phyloP scores from a whole-genome alignment of 2,797 vertebrate species.

The Gymnoscopelus microlampas region DNA sequence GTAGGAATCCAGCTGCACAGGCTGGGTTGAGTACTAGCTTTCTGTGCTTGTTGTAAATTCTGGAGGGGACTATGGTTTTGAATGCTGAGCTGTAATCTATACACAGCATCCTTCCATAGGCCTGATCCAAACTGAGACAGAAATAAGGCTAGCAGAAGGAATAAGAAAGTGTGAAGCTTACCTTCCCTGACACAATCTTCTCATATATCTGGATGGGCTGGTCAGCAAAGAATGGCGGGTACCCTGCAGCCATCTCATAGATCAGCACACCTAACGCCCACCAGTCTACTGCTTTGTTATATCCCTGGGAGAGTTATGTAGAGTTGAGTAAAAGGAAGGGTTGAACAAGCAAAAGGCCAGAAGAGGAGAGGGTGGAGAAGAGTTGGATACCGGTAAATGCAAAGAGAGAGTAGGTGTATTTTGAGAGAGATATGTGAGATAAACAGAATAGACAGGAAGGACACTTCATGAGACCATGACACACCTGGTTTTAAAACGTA shows the following conservation, averaged over 20 bases:
- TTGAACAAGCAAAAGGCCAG: neutral
- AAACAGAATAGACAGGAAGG: too few species aligned
- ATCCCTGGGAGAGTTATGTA: constrained; percentile 75
- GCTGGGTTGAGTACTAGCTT: too few species aligned
- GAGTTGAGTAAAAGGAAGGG: neutral
- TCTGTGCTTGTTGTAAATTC: too few species aligned
- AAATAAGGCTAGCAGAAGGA: neutral
- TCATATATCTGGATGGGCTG: constrained; percentile 95
- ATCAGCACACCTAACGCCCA: constrained; percentile 92
- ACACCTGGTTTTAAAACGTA: too few species aligned
- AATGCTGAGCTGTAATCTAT: too few species aligned
- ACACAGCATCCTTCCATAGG: too few species aligned
- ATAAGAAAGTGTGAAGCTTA: constrained; percentile 53
- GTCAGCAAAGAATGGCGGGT: constrained; percentile 93
- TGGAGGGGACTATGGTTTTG: too few species aligned
- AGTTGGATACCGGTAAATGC: too few species aligned
- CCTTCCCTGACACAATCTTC: constrained; percentile 95
- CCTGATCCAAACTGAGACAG: neutral
- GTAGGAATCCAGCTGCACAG: too few species aligned
- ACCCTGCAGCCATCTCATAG: constrained; percentile 97
- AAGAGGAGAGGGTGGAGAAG: neutral
- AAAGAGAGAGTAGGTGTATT: too few species aligned
- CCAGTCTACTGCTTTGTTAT: constrained; percentile 95
- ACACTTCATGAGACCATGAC: too few species aligned
- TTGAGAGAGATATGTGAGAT: too few species aligned